These are phyloP conservation scores for Halcyon smyrnensis DNA, from an alignment of 2,797 vertebrate species.

Conservation along the genomic window DNA sequence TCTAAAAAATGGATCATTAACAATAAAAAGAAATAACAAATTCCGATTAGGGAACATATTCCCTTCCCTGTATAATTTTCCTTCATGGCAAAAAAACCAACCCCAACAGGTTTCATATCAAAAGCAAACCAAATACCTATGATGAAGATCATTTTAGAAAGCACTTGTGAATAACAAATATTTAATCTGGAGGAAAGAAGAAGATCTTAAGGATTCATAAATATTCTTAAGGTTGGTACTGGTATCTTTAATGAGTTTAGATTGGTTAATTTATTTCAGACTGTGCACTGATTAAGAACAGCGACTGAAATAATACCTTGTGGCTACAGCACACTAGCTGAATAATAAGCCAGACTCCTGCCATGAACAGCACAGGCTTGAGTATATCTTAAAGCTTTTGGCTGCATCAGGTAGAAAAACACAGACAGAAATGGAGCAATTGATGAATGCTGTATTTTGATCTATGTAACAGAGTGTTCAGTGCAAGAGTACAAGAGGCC, in stretches of 20 bases:
- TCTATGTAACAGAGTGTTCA: background rate
- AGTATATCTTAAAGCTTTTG: background rate
- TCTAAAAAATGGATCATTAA: background rate
- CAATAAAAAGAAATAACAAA: background rate
- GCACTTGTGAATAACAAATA: conserved; percentile 12
- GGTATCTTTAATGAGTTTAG: conserved; percentile 21
- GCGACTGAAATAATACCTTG: background rate
- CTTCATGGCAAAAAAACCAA: background rate
- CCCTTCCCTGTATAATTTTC: background rate
- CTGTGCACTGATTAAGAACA: conserved; percentile 17
- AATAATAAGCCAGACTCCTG: background rate
- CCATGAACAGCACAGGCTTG: background rate
- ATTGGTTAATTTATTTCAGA: conserved; percentile 26
- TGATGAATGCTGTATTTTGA: background rate
- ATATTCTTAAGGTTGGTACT: background rate
- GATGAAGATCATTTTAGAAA: background rate
- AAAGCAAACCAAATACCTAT: background rate
- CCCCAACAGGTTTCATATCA: background rate
- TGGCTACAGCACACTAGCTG: background rate
- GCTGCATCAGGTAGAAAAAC: background rate
- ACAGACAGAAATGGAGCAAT: background rate
- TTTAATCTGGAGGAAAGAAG: background rate
- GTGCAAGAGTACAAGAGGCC: background rate
- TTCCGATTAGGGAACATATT: background rate
- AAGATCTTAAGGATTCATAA: background rate